phyloP scores from a whole-genome alignment of 2,888 invertebrate species.

The Chrysodeixis includens region DNA sequence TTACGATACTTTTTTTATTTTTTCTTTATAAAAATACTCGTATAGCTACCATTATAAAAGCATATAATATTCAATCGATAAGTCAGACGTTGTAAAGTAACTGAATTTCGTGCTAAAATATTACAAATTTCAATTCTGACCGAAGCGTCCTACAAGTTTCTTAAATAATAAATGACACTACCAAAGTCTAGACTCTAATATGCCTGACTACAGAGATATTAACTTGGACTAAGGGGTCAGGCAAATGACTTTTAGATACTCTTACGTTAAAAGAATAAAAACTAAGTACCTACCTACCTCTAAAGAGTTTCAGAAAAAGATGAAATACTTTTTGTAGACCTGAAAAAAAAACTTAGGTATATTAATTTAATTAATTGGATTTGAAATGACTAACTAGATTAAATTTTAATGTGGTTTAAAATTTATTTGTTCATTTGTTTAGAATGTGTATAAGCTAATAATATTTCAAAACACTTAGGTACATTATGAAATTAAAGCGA shows the following conservation, averaged over 20 bases:
- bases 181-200: background rate
- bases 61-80: background rate
- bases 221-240: background rate
- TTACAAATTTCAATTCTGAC: background rate
- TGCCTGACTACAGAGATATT: background rate
- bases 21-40: no score
- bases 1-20: background rate
- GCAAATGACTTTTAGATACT: background rate
- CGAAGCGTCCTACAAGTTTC: slow-evolving; percentile 1
- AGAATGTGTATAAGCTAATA: no score
- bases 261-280: background rate
- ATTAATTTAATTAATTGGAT: background rate
- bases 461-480: no score
- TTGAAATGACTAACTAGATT: background rate
- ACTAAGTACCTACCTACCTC: background rate
- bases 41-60: no score
- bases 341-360: background rate
- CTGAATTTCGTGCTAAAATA: background rate
- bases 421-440: no score
- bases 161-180: slow-evolving; percentile 4
- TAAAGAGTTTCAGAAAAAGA: background rate
- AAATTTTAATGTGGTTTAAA: background rate
- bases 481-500: background rate
- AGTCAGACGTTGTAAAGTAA: no score
- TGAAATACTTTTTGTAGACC: background rate